A percentile compares a stretch with the other conserved stretches of the same genome.
Evolutionary conservation across 2,113 vertebrate species (phyloP).

Genomic region (Syrrhaptes paradoxus): DNA sequence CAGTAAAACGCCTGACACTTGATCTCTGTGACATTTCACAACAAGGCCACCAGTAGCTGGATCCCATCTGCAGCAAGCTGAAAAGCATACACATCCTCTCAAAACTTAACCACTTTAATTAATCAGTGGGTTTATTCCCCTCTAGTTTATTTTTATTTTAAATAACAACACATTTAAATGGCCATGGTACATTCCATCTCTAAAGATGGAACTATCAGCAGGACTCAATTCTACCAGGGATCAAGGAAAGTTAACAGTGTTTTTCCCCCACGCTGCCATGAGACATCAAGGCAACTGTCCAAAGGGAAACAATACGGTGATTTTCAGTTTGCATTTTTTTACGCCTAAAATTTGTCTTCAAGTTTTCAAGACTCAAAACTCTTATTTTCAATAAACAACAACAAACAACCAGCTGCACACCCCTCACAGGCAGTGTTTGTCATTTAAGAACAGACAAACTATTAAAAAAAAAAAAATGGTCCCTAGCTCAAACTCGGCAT

Average conservation of each 20-base stretch:
- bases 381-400: neutral
- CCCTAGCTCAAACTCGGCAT: neutral
- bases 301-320: neutral
- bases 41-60: neutral
- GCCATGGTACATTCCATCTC: neutral
- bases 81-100: slow-evolving; percentile 29
- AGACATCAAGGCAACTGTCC: neutral
- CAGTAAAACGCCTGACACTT: neutral
- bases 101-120: neutral
- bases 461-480: neutral
- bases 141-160: neutral
- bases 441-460: neutral
- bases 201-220: neutral
- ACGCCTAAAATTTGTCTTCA: neutral
- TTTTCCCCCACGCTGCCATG: neutral
- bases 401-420: neutral
- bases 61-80: neutral
- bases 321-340: neutral
- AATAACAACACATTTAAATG: neutral
- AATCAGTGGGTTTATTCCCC: slow-evolving; percentile 30
- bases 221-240: neutral
- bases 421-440: neutral
- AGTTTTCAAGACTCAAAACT: neutral
- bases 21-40: neutral
- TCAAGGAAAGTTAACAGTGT: neutral